Evolutionary conservation across 1,140 invertebrate species (phyloP).

Genomic region (Drosophila elegans): DNA sequence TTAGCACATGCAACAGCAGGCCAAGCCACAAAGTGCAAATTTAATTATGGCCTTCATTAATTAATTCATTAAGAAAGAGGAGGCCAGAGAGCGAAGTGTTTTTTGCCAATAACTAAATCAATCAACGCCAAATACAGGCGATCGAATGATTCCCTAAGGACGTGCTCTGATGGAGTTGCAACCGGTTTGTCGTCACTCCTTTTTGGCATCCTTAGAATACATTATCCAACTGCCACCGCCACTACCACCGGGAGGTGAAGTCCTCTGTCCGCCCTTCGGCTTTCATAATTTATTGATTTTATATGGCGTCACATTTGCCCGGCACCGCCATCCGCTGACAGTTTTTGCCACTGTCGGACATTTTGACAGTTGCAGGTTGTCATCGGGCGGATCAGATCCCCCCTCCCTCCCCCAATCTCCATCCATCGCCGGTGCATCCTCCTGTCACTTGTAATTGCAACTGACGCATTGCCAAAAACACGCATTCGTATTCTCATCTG

Average conservation of each 20-base stretch:
- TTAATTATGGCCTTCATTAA: slow-evolving; percentile 76
- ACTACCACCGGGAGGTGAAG: slow-evolving; percentile 2
- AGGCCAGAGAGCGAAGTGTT: slow-evolving; percentile 17
- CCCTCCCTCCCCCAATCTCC: slow-evolving; percentile 1
- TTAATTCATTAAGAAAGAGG: slow-evolving; percentile 71
- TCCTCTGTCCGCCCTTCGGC: slow-evolving; percentile 18
- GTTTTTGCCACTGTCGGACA: slow-evolving; percentile 76
- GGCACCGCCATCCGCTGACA: slow-evolving; percentile 59
- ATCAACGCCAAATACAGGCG: slow-evolving; percentile 76
- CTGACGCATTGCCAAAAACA: slow-evolving; percentile 78
- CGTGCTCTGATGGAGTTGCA: slow-evolving; percentile 32
- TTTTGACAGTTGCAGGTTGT: slow-evolving; percentile 81
- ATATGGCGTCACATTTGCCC: slow-evolving; percentile 81
- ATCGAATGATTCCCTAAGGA: slow-evolving; percentile 66
- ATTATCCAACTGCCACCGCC: slow-evolving; percentile 66
- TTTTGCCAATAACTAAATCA: slow-evolving; percentile 70
- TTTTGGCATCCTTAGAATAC: slow-evolving; percentile 72
- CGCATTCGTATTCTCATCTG: slow-evolving; percentile 27
- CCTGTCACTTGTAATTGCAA: slow-evolving; percentile 79
- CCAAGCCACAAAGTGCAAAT: slow-evolving; percentile 66
- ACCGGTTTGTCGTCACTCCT: slow-evolving; percentile 60
- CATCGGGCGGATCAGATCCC: slow-evolving; percentile 32
- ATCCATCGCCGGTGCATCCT: slow-evolving; percentile 3
- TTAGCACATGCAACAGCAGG: slow-evolving; percentile 44
- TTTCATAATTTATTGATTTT: slow-evolving; percentile 83